Percentiles rank a stretch among this genome's conserved stretches.
Conservation (phyloP, 2,888 invertebrate species). For the Dione vanillae region DNA sequence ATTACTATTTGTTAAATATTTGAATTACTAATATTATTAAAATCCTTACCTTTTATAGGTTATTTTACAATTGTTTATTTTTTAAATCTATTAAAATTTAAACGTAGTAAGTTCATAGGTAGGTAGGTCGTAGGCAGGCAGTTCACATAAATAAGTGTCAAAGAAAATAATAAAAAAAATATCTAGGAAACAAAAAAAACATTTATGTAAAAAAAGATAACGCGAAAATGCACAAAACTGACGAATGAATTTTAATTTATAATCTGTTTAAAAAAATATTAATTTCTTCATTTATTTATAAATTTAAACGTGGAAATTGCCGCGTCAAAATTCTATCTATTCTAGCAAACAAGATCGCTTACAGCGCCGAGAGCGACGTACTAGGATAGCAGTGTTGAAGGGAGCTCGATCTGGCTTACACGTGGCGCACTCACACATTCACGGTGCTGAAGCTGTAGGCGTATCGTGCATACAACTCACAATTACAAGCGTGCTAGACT, state of each 20-base stretch:
- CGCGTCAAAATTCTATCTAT: constrained; percentile 45
- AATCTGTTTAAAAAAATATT: background rate
- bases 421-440: constrained; percentile 65
- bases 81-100: too few relatives aligned
- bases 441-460: constrained; percentile 41
- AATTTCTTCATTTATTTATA: background rate
- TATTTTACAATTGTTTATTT: too few relatives aligned
- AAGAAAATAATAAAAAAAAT: too few relatives aligned
- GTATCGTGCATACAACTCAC: constrained; percentile 51
- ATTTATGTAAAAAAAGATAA: background rate
- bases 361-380: constrained; percentile 55
- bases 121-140: too few relatives aligned
- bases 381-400: constrained; percentile 51
- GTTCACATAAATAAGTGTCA: too few relatives aligned
- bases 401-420: constrained; percentile 52
- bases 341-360: constrained; percentile 56
- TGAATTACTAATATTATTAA: too few relatives aligned
- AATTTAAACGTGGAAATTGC: constrained; percentile 11
- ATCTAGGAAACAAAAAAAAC: too few relatives aligned
- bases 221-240: too few relatives aligned
- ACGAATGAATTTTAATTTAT: background rate
- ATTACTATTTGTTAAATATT: too few relatives aligned
- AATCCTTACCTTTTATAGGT: too few relatives aligned
- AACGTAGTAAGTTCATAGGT: too few relatives aligned
- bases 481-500: constrained; percentile 69